phyloP scores from a whole-genome alignment of 2,113 vertebrate genomes.

The Perognathus longimembris region DNA sequence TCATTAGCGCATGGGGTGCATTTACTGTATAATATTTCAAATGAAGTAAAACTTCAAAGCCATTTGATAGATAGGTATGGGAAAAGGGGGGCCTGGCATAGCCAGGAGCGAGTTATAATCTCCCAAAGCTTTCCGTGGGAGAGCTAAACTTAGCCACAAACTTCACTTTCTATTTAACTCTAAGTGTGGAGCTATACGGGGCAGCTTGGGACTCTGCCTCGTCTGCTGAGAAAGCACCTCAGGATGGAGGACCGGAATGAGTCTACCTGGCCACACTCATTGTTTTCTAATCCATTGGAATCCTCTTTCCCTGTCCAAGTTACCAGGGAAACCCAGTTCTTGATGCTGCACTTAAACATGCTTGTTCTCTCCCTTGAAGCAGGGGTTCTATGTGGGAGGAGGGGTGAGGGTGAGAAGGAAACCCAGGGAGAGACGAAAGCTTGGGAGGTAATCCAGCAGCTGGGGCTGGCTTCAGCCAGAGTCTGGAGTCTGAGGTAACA shows the following conservation, averaged over 20 bases:
- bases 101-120: constrained; percentile 77
- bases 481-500: background rate
- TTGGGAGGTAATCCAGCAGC: background rate
- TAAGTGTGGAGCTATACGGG: constrained; percentile 33
- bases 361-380: constrained; percentile 44
- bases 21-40: constrained; percentile 73
- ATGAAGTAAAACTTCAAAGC: constrained; percentile 76
- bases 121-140: constrained; percentile 67
- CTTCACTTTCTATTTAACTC: constrained; percentile 72
- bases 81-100: constrained; percentile 52
- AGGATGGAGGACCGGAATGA: constrained; percentile 14
- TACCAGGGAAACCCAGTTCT: constrained; percentile 55
- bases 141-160: constrained; percentile 74
- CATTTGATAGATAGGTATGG: constrained; percentile 72
- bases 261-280: constrained; percentile 8
- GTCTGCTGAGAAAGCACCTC: constrained; percentile 15
- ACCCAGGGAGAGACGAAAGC: background rate
- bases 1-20: constrained; percentile 61
- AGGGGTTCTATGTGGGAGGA: background rate
- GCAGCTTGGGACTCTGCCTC: constrained; percentile 44
- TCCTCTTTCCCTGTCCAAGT: constrained; percentile 39
- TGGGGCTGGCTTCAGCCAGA: background rate
- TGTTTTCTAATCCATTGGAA: constrained; percentile 36
- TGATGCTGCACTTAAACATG: constrained; percentile 1
- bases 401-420: background rate